Evolutionary conservation across 1,140 invertebrate genomes (phyloP).

Genomic region (Danaus melanippus): DNA sequence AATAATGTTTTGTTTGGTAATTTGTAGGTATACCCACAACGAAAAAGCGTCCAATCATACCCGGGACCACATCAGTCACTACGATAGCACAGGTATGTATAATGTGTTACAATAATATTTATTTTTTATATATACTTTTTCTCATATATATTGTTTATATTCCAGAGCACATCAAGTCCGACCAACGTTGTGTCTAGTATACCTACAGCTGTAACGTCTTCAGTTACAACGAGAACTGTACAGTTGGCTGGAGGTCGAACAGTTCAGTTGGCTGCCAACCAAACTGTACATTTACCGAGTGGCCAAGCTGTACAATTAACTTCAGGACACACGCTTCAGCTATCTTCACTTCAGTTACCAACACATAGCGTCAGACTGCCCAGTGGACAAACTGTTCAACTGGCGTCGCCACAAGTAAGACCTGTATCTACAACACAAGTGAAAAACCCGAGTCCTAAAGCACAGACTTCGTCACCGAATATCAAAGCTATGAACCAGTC

Average conservation of each 20-base stretch:
- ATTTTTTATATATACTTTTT: too few relatives aligned
- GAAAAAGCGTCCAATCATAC: conserved; percentile 42
- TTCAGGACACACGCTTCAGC: conserved; percentile 43
- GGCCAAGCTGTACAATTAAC: conserved; percentile 46
- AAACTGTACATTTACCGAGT: conserved; percentile 45
- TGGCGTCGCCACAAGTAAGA: conserved; percentile 41
- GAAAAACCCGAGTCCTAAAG: conserved; percentile 30
- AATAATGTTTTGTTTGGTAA: not conserved
- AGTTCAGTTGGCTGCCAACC: conserved; percentile 42
- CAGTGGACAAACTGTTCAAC: conserved; percentile 55
- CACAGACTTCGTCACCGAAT: conserved; percentile 23
- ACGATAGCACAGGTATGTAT: conserved; percentile 44
- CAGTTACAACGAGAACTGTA: conserved; percentile 40
- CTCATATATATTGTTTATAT: conserved; percentile 9
- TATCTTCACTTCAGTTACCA: conserved; percentile 44
- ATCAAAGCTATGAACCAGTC: conserved; percentile 32
- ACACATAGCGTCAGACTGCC: conserved; percentile 50
- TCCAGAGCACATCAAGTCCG: conserved; percentile 38
- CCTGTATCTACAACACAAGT: conserved; percentile 29
- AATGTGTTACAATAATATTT: too few relatives aligned
- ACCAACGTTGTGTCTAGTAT: conserved; percentile 43
- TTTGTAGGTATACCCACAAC: conserved; percentile 32
- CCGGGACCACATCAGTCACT: conserved; percentile 36
- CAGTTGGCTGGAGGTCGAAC: conserved; percentile 46
- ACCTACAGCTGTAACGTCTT: conserved; percentile 33